Percentiles rank a stretch among this genome's conserved stretches.
phyloP scores from a whole-genome alignment of 2,888 invertebrate species.

The Campopleginae sp. region DNA sequence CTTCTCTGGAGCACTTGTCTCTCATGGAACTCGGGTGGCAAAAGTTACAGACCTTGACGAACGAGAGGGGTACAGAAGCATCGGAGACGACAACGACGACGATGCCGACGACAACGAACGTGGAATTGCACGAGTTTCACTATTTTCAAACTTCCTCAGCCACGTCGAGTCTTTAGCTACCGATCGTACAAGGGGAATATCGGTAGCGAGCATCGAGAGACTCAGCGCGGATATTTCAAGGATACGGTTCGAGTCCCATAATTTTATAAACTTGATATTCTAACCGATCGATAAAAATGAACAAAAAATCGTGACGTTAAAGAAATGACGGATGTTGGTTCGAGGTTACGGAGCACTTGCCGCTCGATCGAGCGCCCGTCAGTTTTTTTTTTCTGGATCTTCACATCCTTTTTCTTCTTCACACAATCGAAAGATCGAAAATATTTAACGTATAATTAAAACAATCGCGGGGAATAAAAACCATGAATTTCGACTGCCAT shows the following conservation, averaged over 20 bases:
- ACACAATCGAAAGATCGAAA: too few species aligned
- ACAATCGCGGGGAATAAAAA: too few species aligned
- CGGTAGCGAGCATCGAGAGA: constrained; percentile 49
- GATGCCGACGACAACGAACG: constrained; percentile 31
- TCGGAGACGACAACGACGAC: constrained; percentile 35
- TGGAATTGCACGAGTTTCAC: constrained; percentile 57
- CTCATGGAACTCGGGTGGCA: constrained; percentile 35
- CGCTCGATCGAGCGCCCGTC: constrained; percentile 51
- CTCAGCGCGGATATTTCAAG: constrained; percentile 14
- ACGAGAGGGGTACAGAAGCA: constrained; percentile 52
- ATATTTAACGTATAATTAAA: too few species aligned
- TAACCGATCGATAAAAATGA: constrained; percentile 39
- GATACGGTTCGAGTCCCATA: constrained; percentile 50
- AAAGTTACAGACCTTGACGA: constrained; percentile 65
- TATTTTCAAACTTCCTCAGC: constrained; percentile 66
- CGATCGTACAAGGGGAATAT: constrained; percentile 52
- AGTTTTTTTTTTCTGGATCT: constrained; percentile 48
- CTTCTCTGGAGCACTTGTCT: constrained; percentile 33
- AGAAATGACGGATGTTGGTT: constrained; percentile 45
- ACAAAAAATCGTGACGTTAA: constrained; percentile 49
- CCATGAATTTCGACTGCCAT: too few species aligned
- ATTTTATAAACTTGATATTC: constrained; percentile 56
- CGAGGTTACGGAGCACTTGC: constrained; percentile 60
- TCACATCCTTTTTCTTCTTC: neutral
- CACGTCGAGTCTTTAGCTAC: constrained; percentile 44